Evolutionary conservation across 1,140 invertebrate species (phyloP), one percentile per base, ranked within the genome.

Genomic region (Pinna nobilis): DNA sequence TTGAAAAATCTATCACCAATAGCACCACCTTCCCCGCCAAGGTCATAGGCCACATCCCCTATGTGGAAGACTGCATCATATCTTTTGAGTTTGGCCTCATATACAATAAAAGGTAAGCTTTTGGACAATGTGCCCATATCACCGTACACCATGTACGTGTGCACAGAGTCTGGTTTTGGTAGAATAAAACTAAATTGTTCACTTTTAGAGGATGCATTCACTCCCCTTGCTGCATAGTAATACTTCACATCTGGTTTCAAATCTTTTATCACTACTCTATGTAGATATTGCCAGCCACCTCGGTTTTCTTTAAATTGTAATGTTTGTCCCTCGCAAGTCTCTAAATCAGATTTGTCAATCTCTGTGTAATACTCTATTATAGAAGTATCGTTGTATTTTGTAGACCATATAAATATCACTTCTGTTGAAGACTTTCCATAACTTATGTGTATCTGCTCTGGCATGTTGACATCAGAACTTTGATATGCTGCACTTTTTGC

Each of bases 51-150:
- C 57, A 90, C 85, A 68, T 90, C 89, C 11, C 88, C 97, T 69
- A 97, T 94, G 89, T 98, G 97, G 67, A 98, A 91, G 55, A 96
- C 93, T 69, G 94, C 92, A 89, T 97, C 94, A 87, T 96, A 97
- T 72, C 92, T 86, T 91, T 90, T 82, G 95, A 92, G 0, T 7
- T 44, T 75, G 6, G 94, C 92, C 84, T 98, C 96, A 76, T 94
- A 90, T 85, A 96, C 94, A 25, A 98, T 84, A 71, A 93, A 91
- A 0, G 92, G 91, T 47, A 97, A 89, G 20, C 94, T 94, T 41
- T 86, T 83, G n/a, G 95, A 94, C 90, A 95, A 95, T 80, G 93
- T 95, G 1, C 96, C 96, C 93, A 97, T 93, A 87, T 97, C 96
- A 0, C 95, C 97, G 84, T 94, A 97, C 71, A 98, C 93, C 50